Percentiles rank a stretch among this genome's conserved stretches.
Conservation (phyloP, 2,888 invertebrate genomes). For the Acleris emargana region DNA sequence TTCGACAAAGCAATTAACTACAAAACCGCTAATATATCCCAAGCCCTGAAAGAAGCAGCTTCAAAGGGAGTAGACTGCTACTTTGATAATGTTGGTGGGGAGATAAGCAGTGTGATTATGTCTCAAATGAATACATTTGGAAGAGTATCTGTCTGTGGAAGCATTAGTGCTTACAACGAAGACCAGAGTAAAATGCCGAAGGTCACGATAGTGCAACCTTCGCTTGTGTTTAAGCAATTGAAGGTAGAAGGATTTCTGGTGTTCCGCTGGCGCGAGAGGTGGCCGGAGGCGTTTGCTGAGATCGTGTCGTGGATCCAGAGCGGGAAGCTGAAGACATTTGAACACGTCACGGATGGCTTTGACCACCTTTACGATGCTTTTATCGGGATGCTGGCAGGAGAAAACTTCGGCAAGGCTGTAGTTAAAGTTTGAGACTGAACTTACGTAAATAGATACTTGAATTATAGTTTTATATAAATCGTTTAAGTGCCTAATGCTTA, state of each 20-base stretch:
- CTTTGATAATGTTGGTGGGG: slow-evolving; percentile 90
- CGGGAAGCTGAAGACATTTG: slow-evolving; percentile 84
- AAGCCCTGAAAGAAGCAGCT: slow-evolving; percentile 84
- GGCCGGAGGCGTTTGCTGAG: slow-evolving; percentile 79
- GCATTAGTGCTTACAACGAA: slow-evolving; percentile 83
- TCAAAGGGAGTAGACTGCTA: slow-evolving; percentile 89
- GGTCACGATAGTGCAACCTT: slow-evolving; percentile 73
- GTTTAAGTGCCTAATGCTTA: no score
- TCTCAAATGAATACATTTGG: slow-evolving; percentile 85
- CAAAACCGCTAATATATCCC: slow-evolving; percentile 82
- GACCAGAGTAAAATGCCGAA: slow-evolving; percentile 52
- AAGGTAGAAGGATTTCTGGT: slow-evolving; percentile 81
- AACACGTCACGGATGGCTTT: slow-evolving; percentile 86
- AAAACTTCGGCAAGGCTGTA: slow-evolving; percentile 87
- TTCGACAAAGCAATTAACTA: slow-evolving; percentile 90
- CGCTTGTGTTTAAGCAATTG: slow-evolving; percentile 77
- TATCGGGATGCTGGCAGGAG: slow-evolving; percentile 62
- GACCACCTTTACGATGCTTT: slow-evolving; percentile 64
- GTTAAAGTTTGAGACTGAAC: slow-evolving; percentile 77
- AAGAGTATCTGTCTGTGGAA: slow-evolving; percentile 85
- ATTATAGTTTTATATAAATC: no score
- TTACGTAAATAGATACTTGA: no score
- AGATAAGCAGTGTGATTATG: slow-evolving; percentile 83
- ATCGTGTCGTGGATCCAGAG: slow-evolving; percentile 81
- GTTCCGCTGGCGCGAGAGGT: slow-evolving; percentile 73